phyloP scores from a whole-genome alignment of 2,888 invertebrate species.

The Parascotia fuliginaria region DNA sequence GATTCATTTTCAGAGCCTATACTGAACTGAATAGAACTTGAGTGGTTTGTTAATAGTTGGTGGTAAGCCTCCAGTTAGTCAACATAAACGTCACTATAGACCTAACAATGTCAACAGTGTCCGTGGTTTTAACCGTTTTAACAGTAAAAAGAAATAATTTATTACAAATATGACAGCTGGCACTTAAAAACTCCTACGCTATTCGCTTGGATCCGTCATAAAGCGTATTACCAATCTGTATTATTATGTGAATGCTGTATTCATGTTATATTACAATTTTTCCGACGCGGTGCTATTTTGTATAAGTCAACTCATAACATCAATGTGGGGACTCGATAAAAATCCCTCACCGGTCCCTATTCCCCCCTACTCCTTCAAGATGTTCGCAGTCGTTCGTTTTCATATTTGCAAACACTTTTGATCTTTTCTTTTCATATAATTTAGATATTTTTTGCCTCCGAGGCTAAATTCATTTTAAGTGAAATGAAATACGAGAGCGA shows the following conservation, averaged over 20 bases:
- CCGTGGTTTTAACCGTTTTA: slow-evolving; percentile 36
- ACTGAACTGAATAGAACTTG: too few species aligned
- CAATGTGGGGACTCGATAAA: slow-evolving; percentile 66
- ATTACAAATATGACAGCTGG: slow-evolving; percentile 43
- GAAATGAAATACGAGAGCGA: slow-evolving; percentile 65
- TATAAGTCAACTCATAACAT: slow-evolving; percentile 64
- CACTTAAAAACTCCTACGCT: slow-evolving; percentile 54
- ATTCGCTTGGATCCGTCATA: slow-evolving; percentile 55
- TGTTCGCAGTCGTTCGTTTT: slow-evolving; percentile 50
- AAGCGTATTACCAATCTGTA: slow-evolving; percentile 64
- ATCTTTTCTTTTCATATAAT: slow-evolving; percentile 75
- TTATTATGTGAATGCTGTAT: slow-evolving; percentile 70
- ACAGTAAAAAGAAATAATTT: slow-evolving; percentile 49
- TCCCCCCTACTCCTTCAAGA: slow-evolving; percentile 48
- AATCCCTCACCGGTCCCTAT: slow-evolving; percentile 57
- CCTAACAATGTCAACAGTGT: slow-evolving; percentile 35
- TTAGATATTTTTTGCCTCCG: slow-evolving; percentile 73
- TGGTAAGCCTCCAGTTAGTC: background rate
- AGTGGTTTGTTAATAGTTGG: too few species aligned
- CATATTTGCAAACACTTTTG: slow-evolving; percentile 65
- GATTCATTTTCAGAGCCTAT: too few species aligned
- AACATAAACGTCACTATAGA: slow-evolving; percentile 6
- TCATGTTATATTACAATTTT: slow-evolving; percentile 74
- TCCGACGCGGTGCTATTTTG: slow-evolving; percentile 60
- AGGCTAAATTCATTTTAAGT: slow-evolving; percentile 68